Conservation (phyloP, 2,888 invertebrate species). For the Lycophotia porphyrea region DNA sequence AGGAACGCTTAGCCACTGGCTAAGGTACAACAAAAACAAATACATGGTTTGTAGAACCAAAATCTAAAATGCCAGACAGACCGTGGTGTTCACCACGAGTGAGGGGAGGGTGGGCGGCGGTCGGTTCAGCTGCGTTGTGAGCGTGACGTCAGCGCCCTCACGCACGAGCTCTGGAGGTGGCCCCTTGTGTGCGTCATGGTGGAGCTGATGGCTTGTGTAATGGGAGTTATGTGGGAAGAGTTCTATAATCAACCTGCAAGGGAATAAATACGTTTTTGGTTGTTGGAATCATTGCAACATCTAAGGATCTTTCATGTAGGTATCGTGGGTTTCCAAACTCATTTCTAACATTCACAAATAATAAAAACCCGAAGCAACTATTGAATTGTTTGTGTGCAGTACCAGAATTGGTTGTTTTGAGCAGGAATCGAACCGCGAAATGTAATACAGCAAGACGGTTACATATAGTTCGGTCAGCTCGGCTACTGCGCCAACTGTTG, state of each 20-base stretch:
- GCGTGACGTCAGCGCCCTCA: slow-evolving; percentile 54
- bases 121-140: slow-evolving; percentile 24
- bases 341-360: not conserved
- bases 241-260: not conserved
- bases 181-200: slow-evolving; percentile 40
- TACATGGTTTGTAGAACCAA: slow-evolving; percentile 2
- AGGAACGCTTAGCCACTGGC: not conserved
- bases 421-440: not conserved
- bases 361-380: not conserved
- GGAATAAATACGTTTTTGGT: not conserved
- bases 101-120: slow-evolving; percentile 38
- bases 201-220: slow-evolving; percentile 30
- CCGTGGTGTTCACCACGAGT: slow-evolving; percentile 15
- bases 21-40: not conserved
- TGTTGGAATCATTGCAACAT: not conserved
- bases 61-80: slow-evolving; percentile 22
- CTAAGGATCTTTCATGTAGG: not conserved
- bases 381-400: not conserved
- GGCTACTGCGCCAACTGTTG: not conserved
- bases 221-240: slow-evolving; percentile 2
- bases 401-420: not conserved
- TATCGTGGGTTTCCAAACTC: not conserved
- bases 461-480: not conserved
- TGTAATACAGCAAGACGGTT: not conserved
- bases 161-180: slow-evolving; percentile 48